A percentile compares a stretch with the other conserved stretches of the same genome.
phyloP scores from a whole-genome alignment of 2,113 vertebrate species.

The Dascyllus trimaculatus region DNA sequence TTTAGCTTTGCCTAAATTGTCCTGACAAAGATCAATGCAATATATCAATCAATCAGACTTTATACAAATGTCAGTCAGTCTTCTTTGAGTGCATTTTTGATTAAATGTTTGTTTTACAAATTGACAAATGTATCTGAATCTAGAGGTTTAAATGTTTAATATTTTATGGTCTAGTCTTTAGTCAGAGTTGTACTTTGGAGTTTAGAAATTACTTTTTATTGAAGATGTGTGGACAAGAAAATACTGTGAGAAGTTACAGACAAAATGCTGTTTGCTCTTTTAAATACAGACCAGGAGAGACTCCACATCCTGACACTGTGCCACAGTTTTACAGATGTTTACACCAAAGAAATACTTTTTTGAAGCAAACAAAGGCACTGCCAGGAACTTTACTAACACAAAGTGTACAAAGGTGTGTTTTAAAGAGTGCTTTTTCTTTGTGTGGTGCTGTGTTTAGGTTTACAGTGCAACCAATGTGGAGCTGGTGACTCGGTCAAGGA shows the following conservation, averaged over 20 bases:
- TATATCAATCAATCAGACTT: too few species aligned
- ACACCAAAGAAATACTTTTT: background rate
- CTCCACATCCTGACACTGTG: background rate
- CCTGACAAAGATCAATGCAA: too few species aligned
- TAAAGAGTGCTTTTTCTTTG: background rate
- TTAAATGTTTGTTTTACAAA: too few species aligned
- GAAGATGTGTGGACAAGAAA: background rate
- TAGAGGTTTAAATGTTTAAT: too few species aligned
- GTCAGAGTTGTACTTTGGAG: too few species aligned
- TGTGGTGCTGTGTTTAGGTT: slow-evolving; percentile 73
- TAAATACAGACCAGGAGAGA: background rate
- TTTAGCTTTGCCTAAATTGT: background rate
- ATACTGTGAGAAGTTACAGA: background rate
- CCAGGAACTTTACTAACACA: background rate
- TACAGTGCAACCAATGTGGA: slow-evolving; percentile 88
- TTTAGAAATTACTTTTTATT: background rate
- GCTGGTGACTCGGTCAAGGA: slow-evolving; percentile 87
- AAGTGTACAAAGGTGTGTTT: background rate
- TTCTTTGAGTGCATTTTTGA: too few species aligned
- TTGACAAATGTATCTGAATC: too few species aligned
- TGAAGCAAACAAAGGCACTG: background rate
- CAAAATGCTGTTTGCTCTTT: background rate
- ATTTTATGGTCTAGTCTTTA: too few species aligned
- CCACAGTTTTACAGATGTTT: background rate
- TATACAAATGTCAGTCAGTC: too few species aligned